Conservation (phyloP, 2,888 invertebrate species). For the Eulithis prunata region DNA sequence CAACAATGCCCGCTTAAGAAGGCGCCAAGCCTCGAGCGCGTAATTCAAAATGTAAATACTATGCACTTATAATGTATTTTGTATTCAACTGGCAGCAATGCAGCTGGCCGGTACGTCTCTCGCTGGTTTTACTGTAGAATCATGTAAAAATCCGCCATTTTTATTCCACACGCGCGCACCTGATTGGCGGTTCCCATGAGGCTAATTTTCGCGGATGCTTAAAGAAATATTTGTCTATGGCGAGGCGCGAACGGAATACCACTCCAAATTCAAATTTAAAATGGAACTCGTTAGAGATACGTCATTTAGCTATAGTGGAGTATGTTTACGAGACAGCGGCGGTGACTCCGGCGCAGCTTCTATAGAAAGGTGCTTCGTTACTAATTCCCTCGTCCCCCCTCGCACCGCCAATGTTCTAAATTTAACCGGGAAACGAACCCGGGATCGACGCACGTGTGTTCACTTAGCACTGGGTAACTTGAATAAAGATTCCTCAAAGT, state of each 20-base stretch:
- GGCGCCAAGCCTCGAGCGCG: slow-evolving; percentile 69
- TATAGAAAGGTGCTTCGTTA: slow-evolving; percentile 81
- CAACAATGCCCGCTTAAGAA: slow-evolving; percentile 45
- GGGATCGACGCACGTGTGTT: slow-evolving; percentile 71
- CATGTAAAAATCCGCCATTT: slow-evolving; percentile 81
- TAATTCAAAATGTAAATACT: slow-evolving; percentile 83
- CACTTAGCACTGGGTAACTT: slow-evolving; percentile 75
- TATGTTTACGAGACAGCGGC: slow-evolving; percentile 48
- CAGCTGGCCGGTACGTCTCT: slow-evolving; percentile 71
- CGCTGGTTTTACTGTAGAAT: slow-evolving; percentile 79
- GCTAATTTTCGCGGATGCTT: slow-evolving; percentile 78
- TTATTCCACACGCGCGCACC: slow-evolving; percentile 75
- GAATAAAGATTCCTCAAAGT: slow-evolving; percentile 63
- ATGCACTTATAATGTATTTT: slow-evolving; percentile 79
- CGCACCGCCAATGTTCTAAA: slow-evolving; percentile 61
- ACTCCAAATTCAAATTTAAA: slow-evolving; percentile 47
- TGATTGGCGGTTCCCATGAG: slow-evolving; percentile 82
- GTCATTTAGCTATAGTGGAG: slow-evolving; percentile 45
- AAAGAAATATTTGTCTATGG: slow-evolving; percentile 61
- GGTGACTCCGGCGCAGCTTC: slow-evolving; percentile 65
- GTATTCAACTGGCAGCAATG: slow-evolving; percentile 74
- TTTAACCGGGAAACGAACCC: slow-evolving; percentile 77
- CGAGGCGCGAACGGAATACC: slow-evolving; percentile 37
- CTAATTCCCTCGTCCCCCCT: slow-evolving; percentile 59
- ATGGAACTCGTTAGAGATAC: slow-evolving; percentile 38